Evolutionary conservation across 2,888 invertebrate genomes (phyloP), one percentile per base, ranked within the genome.

Genomic region (Melikaiella ostensackeni): DNA sequence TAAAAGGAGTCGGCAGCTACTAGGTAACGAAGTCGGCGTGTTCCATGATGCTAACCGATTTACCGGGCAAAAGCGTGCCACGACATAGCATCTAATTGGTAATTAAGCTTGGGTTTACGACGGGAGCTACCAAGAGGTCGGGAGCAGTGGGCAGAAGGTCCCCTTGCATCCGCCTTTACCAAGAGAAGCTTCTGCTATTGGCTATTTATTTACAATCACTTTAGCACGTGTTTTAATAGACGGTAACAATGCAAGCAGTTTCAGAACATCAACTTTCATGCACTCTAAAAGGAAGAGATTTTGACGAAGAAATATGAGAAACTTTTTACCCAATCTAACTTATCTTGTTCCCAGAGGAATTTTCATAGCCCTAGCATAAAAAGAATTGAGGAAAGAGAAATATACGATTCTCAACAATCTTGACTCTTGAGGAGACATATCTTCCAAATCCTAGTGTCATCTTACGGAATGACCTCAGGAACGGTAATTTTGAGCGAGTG

Each of bases 41-140:
- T 88, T 87, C 86, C 86, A 86, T 86, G 85, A 85, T 87, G 84
- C 88, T 89, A 90, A 90, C 89, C 90, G 89, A 90, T 90, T 89
- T 85, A 86, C 87, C 85, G 84, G 85, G 86, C 88, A 85, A 88
- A 89, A 90, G 89, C 89, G 88, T 90, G 90, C 88, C 89, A 87
- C 85, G 84, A 87, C 87, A 87, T 87, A 86, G 89, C 87, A 87
- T 89, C 89, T 90, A 90, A 90, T 90, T 90, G 90, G 89, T 90
- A 90, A 90, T 90, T 90, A 90, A 90, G 89, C 88, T 87, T 85
- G 85, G 86, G 84, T 89, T 89, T 90, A 89, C 88, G 87, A 84
- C 85, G 30, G 30, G n/a, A 59, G 19, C 30, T 33, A 62, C 59
- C 73, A 80, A 84, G 79, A 77, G 85, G 83, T 86, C 85, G 81